Base-by-base conservation (phyloP, 2,888 invertebrate genomes). In the Netelia virgata region DNA sequence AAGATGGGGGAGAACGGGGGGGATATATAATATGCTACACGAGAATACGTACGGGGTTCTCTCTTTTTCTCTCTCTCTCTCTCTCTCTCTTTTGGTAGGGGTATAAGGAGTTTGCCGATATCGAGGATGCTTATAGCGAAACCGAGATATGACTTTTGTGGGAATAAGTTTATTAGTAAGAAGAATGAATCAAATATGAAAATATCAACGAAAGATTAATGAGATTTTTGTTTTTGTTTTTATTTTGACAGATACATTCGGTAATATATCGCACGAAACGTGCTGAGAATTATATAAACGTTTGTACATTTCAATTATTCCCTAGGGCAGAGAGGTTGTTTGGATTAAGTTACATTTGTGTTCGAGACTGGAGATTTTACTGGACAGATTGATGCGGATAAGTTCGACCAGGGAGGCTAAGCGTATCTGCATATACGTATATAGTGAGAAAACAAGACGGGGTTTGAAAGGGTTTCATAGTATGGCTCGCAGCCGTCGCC, bases 391-490 rank as follows among this genome's bases (percentile, higher is more conserved):
- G 23, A 73, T 73, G 72, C 50, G 41, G 63, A 64, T 53, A 74
- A 80, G 47, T 64, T 70, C 72, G 23, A 16, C n/a, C 43, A n/a
- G 18, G 59, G 61, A 53, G 55, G 53, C 10, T 20, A 16, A 72
- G 55, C 23, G 53, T 68, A 68, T 63, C 50, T 11, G n/a, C 14
- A 20, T 57, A 55, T 55, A 41, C 23, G 18, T 23, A 47, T 43
- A 18, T 59, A 14, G 16, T 36, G 36, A 16, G 11, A 14, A 63
- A 18, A 16, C 61, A 73, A 43, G 50, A 63, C 23, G 59, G 59
- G 41, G 72, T 73, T 59, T 73, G 28, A 83, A 83, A 73, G 66
- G 77, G 78, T 76, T 82, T 72, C 75, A 57, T 23, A 47, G 59
- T 47, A 55, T 36, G 57, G 64, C 63, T 47, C 69, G 55, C 59